Evolutionary conservation across 2,888 invertebrate genomes (phyloP).

Genomic region (Cylloceria caligata): DNA sequence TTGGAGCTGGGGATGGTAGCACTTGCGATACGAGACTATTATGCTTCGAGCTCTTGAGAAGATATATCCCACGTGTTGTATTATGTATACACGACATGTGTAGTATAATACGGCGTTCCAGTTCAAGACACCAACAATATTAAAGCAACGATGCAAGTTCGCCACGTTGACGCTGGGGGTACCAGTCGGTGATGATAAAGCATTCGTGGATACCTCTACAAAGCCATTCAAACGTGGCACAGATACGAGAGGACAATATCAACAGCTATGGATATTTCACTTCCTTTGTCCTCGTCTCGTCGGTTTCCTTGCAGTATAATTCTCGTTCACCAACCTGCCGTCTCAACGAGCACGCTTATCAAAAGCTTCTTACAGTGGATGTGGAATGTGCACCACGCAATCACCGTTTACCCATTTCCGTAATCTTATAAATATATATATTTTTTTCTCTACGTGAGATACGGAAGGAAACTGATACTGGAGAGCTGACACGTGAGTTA

Average conservation of each 20-base stretch:
- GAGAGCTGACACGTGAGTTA: neutral
- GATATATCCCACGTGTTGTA: conserved; percentile 15
- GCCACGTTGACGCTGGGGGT: conserved; percentile 31
- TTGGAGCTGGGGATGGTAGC: neutral
- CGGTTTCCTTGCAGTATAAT: conserved; percentile 10
- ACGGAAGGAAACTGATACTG: neutral
- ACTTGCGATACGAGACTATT: conserved; percentile 34
- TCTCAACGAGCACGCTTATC: conserved; percentile 28
- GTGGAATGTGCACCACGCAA: neutral
- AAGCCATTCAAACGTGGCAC: conserved; percentile 72
- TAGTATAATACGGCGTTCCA: conserved; percentile 26
- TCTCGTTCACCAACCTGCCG: conserved; percentile 40
- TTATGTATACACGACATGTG: conserved; percentile 16
- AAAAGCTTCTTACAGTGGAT: neutral
- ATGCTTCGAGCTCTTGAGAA: conserved; percentile 9
- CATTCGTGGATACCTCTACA: conserved; percentile 68
- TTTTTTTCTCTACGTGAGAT: neutral
- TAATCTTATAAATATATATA: conserved; percentile 13
- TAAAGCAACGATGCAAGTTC: conserved; percentile 47
- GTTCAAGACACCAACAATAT: conserved; percentile 60
- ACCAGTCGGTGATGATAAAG: conserved; percentile 67
- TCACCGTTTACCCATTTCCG: neutral
- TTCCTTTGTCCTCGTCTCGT: conserved; percentile 17
- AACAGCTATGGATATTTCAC: conserved; percentile 53
- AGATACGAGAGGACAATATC: conserved; percentile 65